Evolutionary conservation across 2,888 invertebrate genomes (phyloP).

Genomic region (Cacoxenus indagator): DNA sequence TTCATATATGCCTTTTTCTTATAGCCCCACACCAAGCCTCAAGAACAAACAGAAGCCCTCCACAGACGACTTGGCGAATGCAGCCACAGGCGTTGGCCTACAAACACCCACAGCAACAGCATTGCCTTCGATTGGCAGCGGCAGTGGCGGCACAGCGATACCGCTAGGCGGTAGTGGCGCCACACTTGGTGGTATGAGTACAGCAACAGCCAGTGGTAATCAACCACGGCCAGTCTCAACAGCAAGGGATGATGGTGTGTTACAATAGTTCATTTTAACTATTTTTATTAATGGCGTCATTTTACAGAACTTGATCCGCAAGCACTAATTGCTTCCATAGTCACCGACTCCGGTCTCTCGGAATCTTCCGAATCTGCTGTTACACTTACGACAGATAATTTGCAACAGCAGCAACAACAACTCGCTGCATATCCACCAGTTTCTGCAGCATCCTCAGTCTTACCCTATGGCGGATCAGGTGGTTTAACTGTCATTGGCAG

Average conservation of each 20-base stretch:
- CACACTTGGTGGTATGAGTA: constrained; percentile 52
- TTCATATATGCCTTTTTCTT: neutral
- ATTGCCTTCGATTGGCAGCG: constrained; percentile 53
- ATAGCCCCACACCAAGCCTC: constrained; percentile 76
- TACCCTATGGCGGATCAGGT: constrained; percentile 33
- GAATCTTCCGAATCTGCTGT: constrained; percentile 69
- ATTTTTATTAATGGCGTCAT: constrained; percentile 13
- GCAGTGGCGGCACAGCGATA: constrained; percentile 52
- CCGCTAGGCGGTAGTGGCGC: constrained; percentile 55
- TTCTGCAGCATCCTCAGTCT: constrained; percentile 52
- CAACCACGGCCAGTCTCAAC: constrained; percentile 67
- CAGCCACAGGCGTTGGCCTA: constrained; percentile 58
- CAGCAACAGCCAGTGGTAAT: constrained; percentile 37
- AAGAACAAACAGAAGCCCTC: constrained; percentile 74
- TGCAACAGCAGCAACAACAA: constrained; percentile 56
- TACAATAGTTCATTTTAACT: constrained; percentile 6
- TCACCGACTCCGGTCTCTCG: constrained; percentile 70
- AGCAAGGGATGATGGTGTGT: constrained; percentile 74
- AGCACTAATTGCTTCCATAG: constrained; percentile 66
- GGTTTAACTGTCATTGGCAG: constrained; percentile 59
- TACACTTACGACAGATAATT: constrained; percentile 60
- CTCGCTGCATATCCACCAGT: constrained; percentile 49
- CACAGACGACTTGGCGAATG: constrained; percentile 67
- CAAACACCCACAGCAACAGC: constrained; percentile 66
- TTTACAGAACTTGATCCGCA: constrained; percentile 57